phyloP scores from a whole-genome alignment of 2,797 vertebrate species.

The Notoglanidium macrostoma region DNA sequence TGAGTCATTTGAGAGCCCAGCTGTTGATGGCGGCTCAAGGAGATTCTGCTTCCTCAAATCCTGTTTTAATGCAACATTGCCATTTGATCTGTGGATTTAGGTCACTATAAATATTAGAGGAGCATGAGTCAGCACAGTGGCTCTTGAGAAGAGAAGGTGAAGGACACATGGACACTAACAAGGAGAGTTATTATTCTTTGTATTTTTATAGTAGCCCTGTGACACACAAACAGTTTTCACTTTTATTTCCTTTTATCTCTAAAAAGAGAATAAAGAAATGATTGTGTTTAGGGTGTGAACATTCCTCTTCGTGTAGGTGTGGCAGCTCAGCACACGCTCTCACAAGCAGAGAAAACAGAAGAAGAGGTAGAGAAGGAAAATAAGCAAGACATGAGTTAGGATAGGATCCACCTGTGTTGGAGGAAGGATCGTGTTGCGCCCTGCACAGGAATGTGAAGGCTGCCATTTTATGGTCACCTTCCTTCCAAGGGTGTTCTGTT shows the following conservation, averaged over 20 bases:
- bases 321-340: slow-evolving; percentile 49
- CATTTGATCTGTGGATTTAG: slow-evolving; percentile 46
- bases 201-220: not conserved
- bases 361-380: slow-evolving; percentile 9
- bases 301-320: slow-evolving; percentile 46
- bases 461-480: slow-evolving; percentile 17
- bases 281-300: slow-evolving; percentile 40
- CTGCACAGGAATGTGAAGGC: slow-evolving; percentile 41
- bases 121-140: slow-evolving; percentile 21
- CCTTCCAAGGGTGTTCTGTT: not conserved
- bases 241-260: not conserved
- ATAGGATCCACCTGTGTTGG: slow-evolving; percentile 36
- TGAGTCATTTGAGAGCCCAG: slow-evolving; percentile 68
- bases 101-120: slow-evolving; percentile 30
- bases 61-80: slow-evolving; percentile 56
- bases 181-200: not conserved
- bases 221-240: not conserved
- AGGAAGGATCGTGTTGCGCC: slow-evolving; percentile 45
- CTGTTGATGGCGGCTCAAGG: slow-evolving; percentile 39
- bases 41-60: slow-evolving; percentile 43
- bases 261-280: not conserved
- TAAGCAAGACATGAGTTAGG: not conserved
- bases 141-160: slow-evolving; percentile 12
- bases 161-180: not conserved
- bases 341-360: slow-evolving; percentile 41